A percentile compares a stretch with the other conserved stretches of the same genome.
These are phyloP conservation scores for Marasmarcha lunaedactyla DNA, from an alignment of 2,888 invertebrate species.

Conservation along the genomic window DNA sequence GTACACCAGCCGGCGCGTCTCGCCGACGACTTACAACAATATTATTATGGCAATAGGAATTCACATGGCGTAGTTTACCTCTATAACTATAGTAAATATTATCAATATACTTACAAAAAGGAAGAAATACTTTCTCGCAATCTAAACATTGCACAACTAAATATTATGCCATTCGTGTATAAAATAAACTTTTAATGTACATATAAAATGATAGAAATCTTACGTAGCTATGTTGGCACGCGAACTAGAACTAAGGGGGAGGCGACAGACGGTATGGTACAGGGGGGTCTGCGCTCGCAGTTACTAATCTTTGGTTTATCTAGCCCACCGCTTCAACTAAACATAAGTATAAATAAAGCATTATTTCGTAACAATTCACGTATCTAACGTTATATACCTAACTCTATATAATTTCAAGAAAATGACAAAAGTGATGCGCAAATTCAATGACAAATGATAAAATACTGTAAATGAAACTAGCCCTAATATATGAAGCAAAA, in stretches of 20 bases:
- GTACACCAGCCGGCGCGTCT: slow-evolving; percentile 18
- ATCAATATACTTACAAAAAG: slow-evolving; percentile 19
- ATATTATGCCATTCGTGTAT: slow-evolving; percentile 43
- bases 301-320: slow-evolving; percentile 66
- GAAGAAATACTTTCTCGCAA: slow-evolving; percentile 45
- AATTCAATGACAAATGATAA: neutral
- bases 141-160: slow-evolving; percentile 43
- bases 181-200: slow-evolving; percentile 38
- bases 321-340: slow-evolving; percentile 52
- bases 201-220: slow-evolving; percentile 34
- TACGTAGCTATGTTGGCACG: slow-evolving; percentile 49
- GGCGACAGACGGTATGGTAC: slow-evolving; percentile 54
- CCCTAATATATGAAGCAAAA: too few species aligned
- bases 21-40: slow-evolving; percentile 40
- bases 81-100: slow-evolving; percentile 1
- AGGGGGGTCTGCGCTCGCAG: slow-evolving; percentile 25
- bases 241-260: slow-evolving; percentile 25
- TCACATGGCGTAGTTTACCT: slow-evolving; percentile 39
- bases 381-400: neutral
- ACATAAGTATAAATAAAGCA: slow-evolving; percentile 10
- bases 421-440: too few species aligned
- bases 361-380: slow-evolving; percentile 27
- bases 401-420: too few species aligned
- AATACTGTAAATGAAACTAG: slow-evolving; percentile 2
- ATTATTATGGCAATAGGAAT: slow-evolving; percentile 61